Evolutionary conservation across 2,797 vertebrate genomes (phyloP), one percentile per base, ranked within the genome.

Genomic region (Lagodon rhomboides): DNA sequence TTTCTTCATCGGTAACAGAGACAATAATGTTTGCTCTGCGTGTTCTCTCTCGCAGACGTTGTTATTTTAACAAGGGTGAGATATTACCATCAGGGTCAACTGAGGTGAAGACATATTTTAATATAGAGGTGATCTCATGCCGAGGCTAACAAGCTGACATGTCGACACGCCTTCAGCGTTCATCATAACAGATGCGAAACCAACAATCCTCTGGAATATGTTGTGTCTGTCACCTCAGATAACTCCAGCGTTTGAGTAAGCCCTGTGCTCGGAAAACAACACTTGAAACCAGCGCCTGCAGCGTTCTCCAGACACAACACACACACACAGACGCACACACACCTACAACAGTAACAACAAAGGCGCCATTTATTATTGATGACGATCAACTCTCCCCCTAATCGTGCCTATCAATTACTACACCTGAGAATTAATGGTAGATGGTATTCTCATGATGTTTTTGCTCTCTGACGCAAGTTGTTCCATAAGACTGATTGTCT

Each of bases 141-240:
- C 12, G 34, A 75, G 1, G 20, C 25, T 54, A 30, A 60, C 17
- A 30, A 16, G 66, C 49, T 65, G 59, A 75, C 51, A 67, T 60
- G 73, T 75, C 65, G 38, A 55, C 50, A 77, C 54, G 80, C 3
- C 16, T 68, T 73, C 58, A 66, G 65, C 58, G 56, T 73, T n/a
- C 50, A 51, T 84, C 62, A 66, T 27, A 64, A 79, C 58, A 69
- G 5, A 80, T 3, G 4, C 55, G 25, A 51, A 64, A 44, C 54
- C 64, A 3, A 25, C 62, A 23, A 82, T 83, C 75, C 58, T 66
- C 54, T 68, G 46, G 20, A 68, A 88, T 84, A 80, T 70, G 61
- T 63, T 85, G 74, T 20, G 65, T 81, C 60, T 38, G 59, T 93
- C 79, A 87, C 91, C 92, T 91, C 76, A 77, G 80, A 91, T 87